Evolutionary conservation across 1,140 invertebrate genomes (phyloP).

Genomic region (Carposina sasakii): DNA sequence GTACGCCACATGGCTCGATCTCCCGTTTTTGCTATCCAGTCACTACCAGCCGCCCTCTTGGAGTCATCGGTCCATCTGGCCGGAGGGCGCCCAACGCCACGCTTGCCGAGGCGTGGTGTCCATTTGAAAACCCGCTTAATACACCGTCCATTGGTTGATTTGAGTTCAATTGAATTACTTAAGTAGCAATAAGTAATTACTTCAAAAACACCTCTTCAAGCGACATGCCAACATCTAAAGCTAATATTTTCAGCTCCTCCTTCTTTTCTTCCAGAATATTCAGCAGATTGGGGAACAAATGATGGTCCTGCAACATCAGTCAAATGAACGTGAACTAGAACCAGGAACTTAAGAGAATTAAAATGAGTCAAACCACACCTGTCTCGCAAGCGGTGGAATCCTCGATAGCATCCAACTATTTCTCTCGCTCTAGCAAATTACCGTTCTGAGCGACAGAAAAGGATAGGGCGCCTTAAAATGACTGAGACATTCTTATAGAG

Average conservation of each 20-base stretch:
- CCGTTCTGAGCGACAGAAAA: background rate
- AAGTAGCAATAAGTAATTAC: too few species aligned
- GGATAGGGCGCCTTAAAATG: background rate
- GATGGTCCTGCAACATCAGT: background rate
- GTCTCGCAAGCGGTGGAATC: background rate
- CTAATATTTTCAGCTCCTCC: background rate
- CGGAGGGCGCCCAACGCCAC: too few species aligned
- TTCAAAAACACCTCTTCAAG: slow-evolving; percentile 1
- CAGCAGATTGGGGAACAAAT: slow-evolving; percentile 1
- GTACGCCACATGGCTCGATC: too few species aligned
- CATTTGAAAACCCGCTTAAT: too few species aligned
- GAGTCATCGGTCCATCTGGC: too few species aligned
- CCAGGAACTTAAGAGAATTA: background rate
- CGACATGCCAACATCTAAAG: background rate
- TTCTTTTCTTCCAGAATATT: background rate
- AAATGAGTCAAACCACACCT: background rate
- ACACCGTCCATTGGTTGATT: too few species aligned
- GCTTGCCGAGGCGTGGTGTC: too few species aligned
- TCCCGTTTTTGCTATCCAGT: too few species aligned
- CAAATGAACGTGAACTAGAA: background rate
- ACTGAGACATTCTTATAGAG: background rate
- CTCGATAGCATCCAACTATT: background rate
- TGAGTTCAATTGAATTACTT: too few species aligned
- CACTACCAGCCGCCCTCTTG: too few species aligned
- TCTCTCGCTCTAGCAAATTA: background rate